Percentiles rank a stretch among this genome's conserved stretches.
Conservation (phyloP, 2,888 invertebrate genomes). For the Cantharis flavilabris region DNA sequence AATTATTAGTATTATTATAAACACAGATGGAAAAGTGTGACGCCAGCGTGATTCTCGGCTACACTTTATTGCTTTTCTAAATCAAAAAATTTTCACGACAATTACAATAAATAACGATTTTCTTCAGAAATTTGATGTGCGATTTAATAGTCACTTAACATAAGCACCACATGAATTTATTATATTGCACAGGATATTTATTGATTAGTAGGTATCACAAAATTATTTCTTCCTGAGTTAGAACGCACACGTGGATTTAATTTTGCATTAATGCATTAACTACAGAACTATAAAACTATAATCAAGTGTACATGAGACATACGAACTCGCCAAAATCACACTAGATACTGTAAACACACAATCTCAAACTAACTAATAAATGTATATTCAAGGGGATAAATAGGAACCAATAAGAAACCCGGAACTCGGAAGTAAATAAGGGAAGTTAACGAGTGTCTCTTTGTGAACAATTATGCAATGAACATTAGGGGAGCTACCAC, state of each 20-base stretch:
- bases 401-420: slow-evolving; percentile 45
- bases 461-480: background rate
- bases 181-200: background rate
- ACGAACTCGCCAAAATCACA: background rate
- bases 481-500: background rate
- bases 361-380: background rate
- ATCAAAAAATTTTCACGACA: background rate
- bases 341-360: background rate
- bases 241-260: background rate
- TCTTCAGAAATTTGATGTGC: background rate
- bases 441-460: slow-evolving; percentile 32
- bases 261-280: background rate
- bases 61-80: background rate
- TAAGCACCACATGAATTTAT: background rate
- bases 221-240: background rate
- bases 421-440: slow-evolving; percentile 47
- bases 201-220: background rate
- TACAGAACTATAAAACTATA: too few relatives aligned
- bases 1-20: background rate
- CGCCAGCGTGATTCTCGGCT: background rate
- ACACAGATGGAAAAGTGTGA: background rate
- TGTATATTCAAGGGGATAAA: slow-evolving; percentile 19
- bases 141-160: background rate
- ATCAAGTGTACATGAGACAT: background rate
- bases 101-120: background rate